A percentile compares a stretch with the other conserved stretches of the same genome.
phyloP scores from a whole-genome alignment of 2,888 invertebrate genomes.

The Rutpela maculata region DNA sequence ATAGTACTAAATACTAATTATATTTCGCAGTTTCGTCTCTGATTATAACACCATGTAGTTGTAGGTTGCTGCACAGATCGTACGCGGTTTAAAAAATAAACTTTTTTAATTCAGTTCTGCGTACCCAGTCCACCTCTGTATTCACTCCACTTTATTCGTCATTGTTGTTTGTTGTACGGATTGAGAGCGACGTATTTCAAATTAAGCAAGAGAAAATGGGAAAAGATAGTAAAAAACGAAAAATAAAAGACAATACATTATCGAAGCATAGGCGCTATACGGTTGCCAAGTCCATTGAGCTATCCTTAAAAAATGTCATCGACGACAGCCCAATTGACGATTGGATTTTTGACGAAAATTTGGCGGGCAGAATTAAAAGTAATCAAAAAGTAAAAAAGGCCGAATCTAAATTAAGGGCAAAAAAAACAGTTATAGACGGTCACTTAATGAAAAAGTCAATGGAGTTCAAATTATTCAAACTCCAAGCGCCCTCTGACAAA shows the following conservation, averaged over 20 bases:
- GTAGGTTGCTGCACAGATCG: too few relatives aligned
- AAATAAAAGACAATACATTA: background rate
- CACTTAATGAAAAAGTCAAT: background rate
- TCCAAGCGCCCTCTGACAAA: background rate
- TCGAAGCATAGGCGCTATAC: constrained; percentile 2
- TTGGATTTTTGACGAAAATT: constrained; percentile 27
- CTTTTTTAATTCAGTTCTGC: too few relatives aligned
- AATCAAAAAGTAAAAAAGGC: constrained; percentile 29
- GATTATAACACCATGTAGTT: too few relatives aligned
- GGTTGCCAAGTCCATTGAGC: constrained; percentile 1
- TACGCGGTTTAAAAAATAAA: too few relatives aligned
- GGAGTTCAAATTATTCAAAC: background rate
- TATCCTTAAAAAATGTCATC: constrained; percentile 11
- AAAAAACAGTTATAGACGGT: background rate
- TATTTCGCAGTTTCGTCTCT: too few relatives aligned
- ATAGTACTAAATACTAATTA: too few relatives aligned
- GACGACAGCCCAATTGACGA: constrained; percentile 20
- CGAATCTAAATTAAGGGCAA: constrained; percentile 79
- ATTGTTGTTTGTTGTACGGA: too few relatives aligned
- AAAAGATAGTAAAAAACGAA: too few relatives aligned
- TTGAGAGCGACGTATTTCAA: too few relatives aligned
- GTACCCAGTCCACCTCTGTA: too few relatives aligned
- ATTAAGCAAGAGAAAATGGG: too few relatives aligned
- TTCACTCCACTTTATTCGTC: too few relatives aligned
- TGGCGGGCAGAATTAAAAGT: constrained; percentile 17